A percentile compares a stretch with the other conserved stretches of the same genome.
phyloP scores from a whole-genome alignment of 2,888 invertebrate species.

The Amphipyra tragopoginis region DNA sequence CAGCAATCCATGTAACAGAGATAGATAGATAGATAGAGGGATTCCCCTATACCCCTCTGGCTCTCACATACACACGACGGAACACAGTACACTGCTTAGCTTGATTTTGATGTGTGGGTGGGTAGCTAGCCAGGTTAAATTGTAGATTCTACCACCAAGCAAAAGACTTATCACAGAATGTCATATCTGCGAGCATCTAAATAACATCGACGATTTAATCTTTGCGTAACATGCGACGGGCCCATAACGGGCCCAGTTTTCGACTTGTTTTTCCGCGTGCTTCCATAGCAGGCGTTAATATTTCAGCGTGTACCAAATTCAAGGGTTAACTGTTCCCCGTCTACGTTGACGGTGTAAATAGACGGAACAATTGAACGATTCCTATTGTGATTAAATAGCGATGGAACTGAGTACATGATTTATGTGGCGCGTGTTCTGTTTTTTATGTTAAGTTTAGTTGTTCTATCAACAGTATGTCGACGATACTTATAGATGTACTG shows the following conservation, averaged over 20 bases:
- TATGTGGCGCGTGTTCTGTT: slow-evolving; percentile 6
- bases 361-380: slow-evolving; percentile 73
- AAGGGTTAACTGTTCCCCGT: slow-evolving; percentile 85
- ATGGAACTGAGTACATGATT: slow-evolving; percentile 34
- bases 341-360: slow-evolving; percentile 71
- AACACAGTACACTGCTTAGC: no score
- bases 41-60: no score
- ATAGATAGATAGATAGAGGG: no score
- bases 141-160: no score
- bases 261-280: slow-evolving; percentile 89
- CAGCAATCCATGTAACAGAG: no score
- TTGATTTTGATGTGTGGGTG: no score
- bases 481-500: no score
- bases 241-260: slow-evolving; percentile 87
- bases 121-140: no score
- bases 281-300: slow-evolving; percentile 87
- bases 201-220: slow-evolving; percentile 69
- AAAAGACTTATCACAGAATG: slow-evolving; percentile 10
- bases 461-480: neutral
- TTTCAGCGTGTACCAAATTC: slow-evolving; percentile 87
- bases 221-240: slow-evolving; percentile 84
- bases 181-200: slow-evolving; percentile 44
- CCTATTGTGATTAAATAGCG: slow-evolving; percentile 65
- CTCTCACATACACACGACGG: no score
- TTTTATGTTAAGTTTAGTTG: no score